phyloP scores from a whole-genome alignment of 1,140 invertebrate genomes.

The Lordiphosa collinella region DNA sequence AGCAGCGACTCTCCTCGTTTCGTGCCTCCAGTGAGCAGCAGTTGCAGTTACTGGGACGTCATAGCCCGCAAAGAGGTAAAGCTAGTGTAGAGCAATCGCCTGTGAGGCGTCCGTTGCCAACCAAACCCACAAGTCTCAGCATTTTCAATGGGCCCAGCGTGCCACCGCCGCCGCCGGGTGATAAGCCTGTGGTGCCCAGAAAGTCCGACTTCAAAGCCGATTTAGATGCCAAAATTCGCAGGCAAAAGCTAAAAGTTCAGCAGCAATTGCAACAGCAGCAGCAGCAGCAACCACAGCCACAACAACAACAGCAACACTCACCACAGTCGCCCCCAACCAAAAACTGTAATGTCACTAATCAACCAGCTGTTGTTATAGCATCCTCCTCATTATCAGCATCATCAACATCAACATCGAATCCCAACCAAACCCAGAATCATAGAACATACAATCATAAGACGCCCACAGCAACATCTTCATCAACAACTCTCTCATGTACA shows the following conservation, averaged over 20 bases:
- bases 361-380: constrained; percentile 50
- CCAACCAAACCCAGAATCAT: constrained; percentile 41
- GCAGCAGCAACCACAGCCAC: constrained; percentile 40
- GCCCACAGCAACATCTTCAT: constrained; percentile 28
- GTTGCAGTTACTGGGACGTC: constrained; percentile 67
- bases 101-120: constrained; percentile 58
- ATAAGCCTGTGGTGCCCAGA: constrained; percentile 53
- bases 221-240: constrained; percentile 73
- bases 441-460: constrained; percentile 60
- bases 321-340: constrained; percentile 62
- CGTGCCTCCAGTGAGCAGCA: constrained; percentile 74
- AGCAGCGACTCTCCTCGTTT: constrained; percentile 77
- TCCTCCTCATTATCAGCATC: constrained; percentile 37
- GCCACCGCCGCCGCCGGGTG: constrained; percentile 8
- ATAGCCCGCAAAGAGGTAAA: constrained; percentile 68
- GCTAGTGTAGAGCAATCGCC: constrained; percentile 36
- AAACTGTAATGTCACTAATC: constrained; percentile 77
- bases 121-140: constrained; percentile 62
- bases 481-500: constrained; percentile 36
- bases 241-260: constrained; percentile 67
- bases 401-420: constrained; percentile 23
- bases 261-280: constrained; percentile 61
- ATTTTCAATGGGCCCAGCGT: constrained; percentile 56
- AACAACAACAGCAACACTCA: constrained; percentile 49
- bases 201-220: constrained; percentile 75